Evolutionary conservation across 2,888 invertebrate species (phyloP).

Genomic region (Cheilosia vernalis): DNA sequence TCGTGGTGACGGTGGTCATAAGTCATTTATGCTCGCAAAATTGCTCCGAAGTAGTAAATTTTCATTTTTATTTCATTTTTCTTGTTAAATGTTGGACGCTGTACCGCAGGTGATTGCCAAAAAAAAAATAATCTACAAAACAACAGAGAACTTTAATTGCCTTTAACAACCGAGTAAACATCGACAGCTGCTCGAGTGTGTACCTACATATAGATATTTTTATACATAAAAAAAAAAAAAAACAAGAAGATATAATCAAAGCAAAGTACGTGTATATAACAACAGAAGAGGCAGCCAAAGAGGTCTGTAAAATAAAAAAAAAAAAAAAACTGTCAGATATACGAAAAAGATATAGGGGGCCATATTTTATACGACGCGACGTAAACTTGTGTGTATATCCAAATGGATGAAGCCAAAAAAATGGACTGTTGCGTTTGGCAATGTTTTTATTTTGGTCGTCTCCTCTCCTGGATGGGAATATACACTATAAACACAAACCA

Average conservation of each 20-base stretch:
- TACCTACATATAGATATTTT: background rate
- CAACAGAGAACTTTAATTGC: conserved; percentile 19
- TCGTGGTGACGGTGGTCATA: conserved; percentile 26
- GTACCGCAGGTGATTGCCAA: conserved; percentile 26
- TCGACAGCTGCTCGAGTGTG: conserved; percentile 54
- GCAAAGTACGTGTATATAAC: conserved; percentile 32
- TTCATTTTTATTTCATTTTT: conserved; percentile 11
- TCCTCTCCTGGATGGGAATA: conserved; percentile 39
- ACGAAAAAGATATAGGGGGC: conserved; percentile 13
- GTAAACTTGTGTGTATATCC: background rate
- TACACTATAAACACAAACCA: conserved; percentile 41
- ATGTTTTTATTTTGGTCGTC: conserved; percentile 63
- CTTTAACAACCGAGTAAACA: conserved; percentile 51
- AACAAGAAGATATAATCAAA: conserved; percentile 8
- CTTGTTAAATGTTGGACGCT: background rate
- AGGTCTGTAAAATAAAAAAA: conserved; percentile 51
- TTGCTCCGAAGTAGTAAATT: conserved; percentile 31
- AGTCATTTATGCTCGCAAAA: conserved; percentile 38
- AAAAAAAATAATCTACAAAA: background rate
- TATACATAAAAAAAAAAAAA: background rate
- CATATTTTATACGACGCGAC: conserved; percentile 3
- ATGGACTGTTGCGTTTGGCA: conserved; percentile 69
- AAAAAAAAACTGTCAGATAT: conserved; percentile 31
- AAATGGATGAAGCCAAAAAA: conserved; percentile 20
- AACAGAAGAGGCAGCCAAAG: conserved; percentile 40